phyloP scores from a whole-genome alignment of 2,797 vertebrate genomes.

The Melanitta fusca region DNA sequence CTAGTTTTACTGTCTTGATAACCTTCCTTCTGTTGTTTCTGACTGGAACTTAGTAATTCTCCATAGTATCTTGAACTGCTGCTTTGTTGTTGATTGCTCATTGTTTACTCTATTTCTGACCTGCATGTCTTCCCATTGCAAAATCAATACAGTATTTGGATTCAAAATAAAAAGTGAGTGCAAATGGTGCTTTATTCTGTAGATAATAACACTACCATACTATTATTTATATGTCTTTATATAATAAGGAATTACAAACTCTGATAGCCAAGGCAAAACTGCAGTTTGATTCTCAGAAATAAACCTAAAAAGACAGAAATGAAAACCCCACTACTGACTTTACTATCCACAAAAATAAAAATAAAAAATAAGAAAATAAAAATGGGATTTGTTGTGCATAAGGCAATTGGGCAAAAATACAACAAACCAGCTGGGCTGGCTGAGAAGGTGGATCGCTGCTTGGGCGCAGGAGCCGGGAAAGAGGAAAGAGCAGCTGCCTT shows the following conservation, averaged over 20 bases:
- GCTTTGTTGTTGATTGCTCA: background rate
- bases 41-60: background rate
- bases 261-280: background rate
- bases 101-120: background rate
- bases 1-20: background rate
- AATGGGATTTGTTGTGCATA: background rate
- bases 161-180: conserved; percentile 35
- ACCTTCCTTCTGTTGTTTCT: background rate
- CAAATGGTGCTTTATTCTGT: background rate
- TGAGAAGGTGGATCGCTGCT: background rate
- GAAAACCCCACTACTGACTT: background rate
- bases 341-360: background rate
- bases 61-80: background rate
- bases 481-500: background rate
- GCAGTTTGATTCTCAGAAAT: background rate
- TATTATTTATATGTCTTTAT: background rate
- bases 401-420: background rate
- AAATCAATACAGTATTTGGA: conserved; percentile 25
- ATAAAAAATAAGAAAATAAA: background rate
- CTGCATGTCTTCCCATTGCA: background rate
- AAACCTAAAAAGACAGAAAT: background rate
- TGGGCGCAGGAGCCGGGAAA: background rate
- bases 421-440: background rate
- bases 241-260: background rate
- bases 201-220: background rate